Evolutionary conservation across 2,888 invertebrate species (phyloP), one percentile per base, ranked within the genome.

Genomic region (Melinaea marsaeus): DNA sequence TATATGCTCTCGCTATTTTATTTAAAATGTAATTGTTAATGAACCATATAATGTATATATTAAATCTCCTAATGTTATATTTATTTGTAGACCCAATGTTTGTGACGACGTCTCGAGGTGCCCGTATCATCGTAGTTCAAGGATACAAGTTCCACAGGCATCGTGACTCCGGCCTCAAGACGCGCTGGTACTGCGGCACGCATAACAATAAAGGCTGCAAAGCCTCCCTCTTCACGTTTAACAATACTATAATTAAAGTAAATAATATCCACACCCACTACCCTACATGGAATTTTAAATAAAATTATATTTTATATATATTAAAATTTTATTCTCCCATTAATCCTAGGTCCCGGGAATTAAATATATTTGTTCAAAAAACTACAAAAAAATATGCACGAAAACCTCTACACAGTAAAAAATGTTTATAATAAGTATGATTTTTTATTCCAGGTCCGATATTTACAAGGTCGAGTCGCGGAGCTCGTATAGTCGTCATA

Each of bases 181-280:
- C 64, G 6, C 64, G 72, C 3, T 80, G 80, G 80, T 76, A 74
- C 71, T 80, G 80, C 51, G 73, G 74, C 3, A 78, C 77, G 0
- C 75, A 76, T 61, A 68, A 73, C 46, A 68, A 72, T 37, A 70
- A 68, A 7, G 74, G 75, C 0, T 80, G 80, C 58, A 66, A 70
- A 4, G 80, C 80, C 2, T 48, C 55, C 1, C 51, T 77, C 1
- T 62, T 63, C 6, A 72, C 75, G 0, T 4, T 71, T 0, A 60
- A 70, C 22, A 64, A 70, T 32, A 58, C 63, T 32, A 61, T 74
- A 22, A 57, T 74, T 42, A 69, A 67, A 37, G 58, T 54, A 6
- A 64, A 65, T 34, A 67, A 68, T 6, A 45, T 58, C 9, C 72
- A 72, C 13, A 72, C 61, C 22, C 72, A 71, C 55, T 60, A 61